Conservation (phyloP, 92 coral and sea anemone genomes). For the Porites divaricata region DNA sequence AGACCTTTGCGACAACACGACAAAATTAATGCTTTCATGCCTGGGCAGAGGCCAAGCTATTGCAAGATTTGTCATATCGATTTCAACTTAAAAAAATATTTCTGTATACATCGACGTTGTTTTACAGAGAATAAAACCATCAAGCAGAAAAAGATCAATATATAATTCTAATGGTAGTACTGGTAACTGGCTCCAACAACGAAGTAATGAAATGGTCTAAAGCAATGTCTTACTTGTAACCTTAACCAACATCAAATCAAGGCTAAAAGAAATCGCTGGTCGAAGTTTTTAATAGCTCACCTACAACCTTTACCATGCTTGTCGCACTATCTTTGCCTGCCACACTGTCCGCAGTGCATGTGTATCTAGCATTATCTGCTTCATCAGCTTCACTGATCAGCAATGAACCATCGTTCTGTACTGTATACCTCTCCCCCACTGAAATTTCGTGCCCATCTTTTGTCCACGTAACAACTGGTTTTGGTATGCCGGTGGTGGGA, state of each 20-base stretch:
- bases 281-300: not conserved
- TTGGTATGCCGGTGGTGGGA: conserved; percentile 59
- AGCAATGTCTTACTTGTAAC: too few relatives aligned
- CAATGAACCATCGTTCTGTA: conserved; percentile 58
- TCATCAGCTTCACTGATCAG: conserved; percentile 29
- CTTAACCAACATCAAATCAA: not conserved
- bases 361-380: conserved; percentile 47
- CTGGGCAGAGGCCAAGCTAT: too few relatives aligned
- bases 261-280: not conserved
- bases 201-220: too few relatives aligned
- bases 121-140: too few relatives aligned
- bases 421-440: conserved; percentile 17
- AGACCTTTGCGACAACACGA: not conserved
- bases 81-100: too few relatives aligned
- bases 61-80: too few relatives aligned
- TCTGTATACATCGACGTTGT: too few relatives aligned
- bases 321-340: conserved; percentile 69
- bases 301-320: conserved; percentile 10
- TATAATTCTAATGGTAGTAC: too few relatives aligned
- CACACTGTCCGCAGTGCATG: conserved; percentile 59
- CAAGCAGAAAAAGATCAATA: too few relatives aligned
- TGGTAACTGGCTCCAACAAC: too few relatives aligned
- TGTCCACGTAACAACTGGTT: conserved; percentile 62
- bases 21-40: not conserved
- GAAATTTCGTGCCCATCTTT: conserved; percentile 46